Base-by-base conservation (phyloP, 2,888 invertebrate genomes). In the Platycheirus albimanus region DNA sequence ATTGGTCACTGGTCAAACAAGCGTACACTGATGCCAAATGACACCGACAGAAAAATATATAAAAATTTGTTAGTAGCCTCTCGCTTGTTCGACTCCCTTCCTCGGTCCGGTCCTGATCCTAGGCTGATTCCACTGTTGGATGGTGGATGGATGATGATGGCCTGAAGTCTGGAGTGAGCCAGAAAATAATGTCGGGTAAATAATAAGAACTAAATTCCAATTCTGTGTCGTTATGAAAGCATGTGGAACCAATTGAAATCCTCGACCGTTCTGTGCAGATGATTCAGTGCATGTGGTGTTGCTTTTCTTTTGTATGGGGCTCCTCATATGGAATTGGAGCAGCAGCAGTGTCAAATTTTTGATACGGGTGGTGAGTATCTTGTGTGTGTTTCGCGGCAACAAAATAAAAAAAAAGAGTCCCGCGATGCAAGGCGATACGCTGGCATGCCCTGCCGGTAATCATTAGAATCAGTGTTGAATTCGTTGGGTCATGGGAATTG, bases 231-330 rank as follows among this genome's bases (percentile, higher is more conserved):
- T 83, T 83, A 83, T 78, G 83, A 83, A 78, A 58, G 78, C 83
- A 83, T 83, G 83, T 69, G 83, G 70, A 74, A 61, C 83, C 83
- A 83, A 83, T 83, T 83, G 72, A 78, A 78, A 74, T 78, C 77
- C 71, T 67, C 36, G 24, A 24, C 24, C 24, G 15, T 38, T 13
- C 24, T 13, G n/a, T 51, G 13, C 10, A 8, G 77, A 77, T 72
- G 83, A 78, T 78, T 69, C 77, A 72, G 72, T 58, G 24, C 13
- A 51, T 52, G 17, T 38, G 30, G 69, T 51, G 33, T 63, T 19
- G 17, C 30, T 20, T n/a, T n/a, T 41, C 8, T 33, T 64, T 63
- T 61, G 66, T n/a, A 38, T 80, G 58, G 47, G 47, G 10, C 64
- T 63, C 36, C 6, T 56, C 54, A 47, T 52, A 75, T 54, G 71